These are phyloP conservation scores for Sitta europaea DNA, from an alignment of 2,113 vertebrate genomes.

Conservation along the genomic window DNA sequence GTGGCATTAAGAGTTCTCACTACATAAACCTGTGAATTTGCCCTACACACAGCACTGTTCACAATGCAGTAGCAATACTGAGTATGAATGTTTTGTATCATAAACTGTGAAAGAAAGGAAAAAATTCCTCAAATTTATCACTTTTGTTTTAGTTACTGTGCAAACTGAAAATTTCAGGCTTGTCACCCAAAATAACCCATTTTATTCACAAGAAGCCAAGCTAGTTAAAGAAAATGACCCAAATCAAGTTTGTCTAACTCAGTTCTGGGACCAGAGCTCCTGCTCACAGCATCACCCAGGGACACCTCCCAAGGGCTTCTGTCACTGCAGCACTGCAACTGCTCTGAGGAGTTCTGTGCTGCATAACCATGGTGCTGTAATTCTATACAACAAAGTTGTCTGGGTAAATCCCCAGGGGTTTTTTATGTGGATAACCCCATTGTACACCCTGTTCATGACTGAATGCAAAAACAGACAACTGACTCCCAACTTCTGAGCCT, in stretches of 20 bases:
- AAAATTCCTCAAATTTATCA: neutral
- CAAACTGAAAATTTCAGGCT: neutral
- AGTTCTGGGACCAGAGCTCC: neutral
- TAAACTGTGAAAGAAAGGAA: neutral
- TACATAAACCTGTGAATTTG: neutral
- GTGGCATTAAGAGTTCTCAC: neutral
- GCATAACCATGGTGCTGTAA: neutral
- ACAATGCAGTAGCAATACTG: neutral
- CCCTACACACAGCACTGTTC: neutral
- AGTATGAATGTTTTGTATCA: neutral
- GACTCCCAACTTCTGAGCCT: neutral
- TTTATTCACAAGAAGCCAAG: neutral
- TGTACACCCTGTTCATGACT: neutral
- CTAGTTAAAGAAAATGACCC: neutral
- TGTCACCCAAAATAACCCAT: neutral
- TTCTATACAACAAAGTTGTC: neutral
- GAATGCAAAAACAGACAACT: neutral
- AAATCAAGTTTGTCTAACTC: neutral
- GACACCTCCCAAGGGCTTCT: neutral
- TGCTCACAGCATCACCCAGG: accelerated
- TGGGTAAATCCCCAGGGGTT: neutral
- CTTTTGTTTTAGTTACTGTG: neutral
- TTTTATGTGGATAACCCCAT: neutral
- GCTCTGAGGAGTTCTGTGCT: neutral
- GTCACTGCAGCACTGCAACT: neutral